Evolutionary conservation across 1,140 invertebrate species (phyloP).

Genomic region (Popillia japonica): DNA sequence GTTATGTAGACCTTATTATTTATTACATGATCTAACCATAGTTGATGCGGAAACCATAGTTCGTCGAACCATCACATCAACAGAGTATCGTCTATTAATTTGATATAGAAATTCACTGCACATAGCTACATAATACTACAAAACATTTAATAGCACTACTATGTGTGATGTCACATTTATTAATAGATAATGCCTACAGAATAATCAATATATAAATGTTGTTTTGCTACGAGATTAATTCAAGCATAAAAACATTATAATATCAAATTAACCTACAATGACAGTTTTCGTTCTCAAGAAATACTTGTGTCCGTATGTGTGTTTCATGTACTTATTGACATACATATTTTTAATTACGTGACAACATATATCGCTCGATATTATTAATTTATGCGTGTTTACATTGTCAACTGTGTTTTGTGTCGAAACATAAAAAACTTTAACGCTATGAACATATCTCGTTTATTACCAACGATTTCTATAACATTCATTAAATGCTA

Average conservation of each 20-base stretch:
- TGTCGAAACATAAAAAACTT: not conserved
- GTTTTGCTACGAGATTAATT: not conserved
- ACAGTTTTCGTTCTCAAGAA: conserved; percentile 18
- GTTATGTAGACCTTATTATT: no score
- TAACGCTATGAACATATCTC: not conserved
- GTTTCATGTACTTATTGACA: not conserved
- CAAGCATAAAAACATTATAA: not conserved
- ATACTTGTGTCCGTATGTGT: not conserved
- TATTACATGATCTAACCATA: no score
- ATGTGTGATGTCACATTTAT: not conserved
- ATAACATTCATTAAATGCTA: conserved; percentile 5
- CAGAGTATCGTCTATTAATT: no score
- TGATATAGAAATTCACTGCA: no score
- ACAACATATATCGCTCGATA: conserved; percentile 9
- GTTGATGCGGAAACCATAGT: no score
- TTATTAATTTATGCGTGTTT: conserved; percentile 13
- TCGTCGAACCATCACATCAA: no score
- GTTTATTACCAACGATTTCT: not conserved
- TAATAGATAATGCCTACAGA: not conserved
- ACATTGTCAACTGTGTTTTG: not conserved
- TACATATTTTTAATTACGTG: conserved; percentile 1
- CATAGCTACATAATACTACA: not conserved
- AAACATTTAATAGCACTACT: not conserved
- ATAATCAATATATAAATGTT: not conserved
- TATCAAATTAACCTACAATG: conserved; percentile 14